phyloP scores from a whole-genome alignment of 1,140 invertebrate genomes.

The Macrosteles quadrilineatus region DNA sequence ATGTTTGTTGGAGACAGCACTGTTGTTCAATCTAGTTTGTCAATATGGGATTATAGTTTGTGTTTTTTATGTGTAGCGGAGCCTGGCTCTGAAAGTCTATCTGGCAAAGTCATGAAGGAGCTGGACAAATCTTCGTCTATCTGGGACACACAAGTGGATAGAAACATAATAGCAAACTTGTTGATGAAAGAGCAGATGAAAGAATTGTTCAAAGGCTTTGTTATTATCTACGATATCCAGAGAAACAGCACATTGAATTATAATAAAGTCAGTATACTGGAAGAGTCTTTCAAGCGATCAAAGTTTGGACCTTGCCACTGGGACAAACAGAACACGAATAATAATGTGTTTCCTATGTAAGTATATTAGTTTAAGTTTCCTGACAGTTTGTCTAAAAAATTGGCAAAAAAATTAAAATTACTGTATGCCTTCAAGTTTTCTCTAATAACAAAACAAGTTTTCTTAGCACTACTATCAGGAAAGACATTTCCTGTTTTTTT shows the following conservation, averaged over 20 bases:
- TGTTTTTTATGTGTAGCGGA: too few species aligned
- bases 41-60: too few species aligned
- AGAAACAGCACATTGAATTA: slow-evolving; percentile 2
- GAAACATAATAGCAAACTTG: not conserved
- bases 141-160: slow-evolving; percentile 4
- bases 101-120: not conserved
- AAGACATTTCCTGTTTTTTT: too few species aligned
- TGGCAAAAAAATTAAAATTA: too few species aligned
- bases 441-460: too few species aligned
- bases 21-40: too few species aligned
- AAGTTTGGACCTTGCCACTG: slow-evolving; percentile 16
- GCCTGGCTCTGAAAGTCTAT: too few species aligned
- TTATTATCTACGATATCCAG: not conserved
- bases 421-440: too few species aligned
- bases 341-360: slow-evolving; percentile 6
- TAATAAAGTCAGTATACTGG: slow-evolving; percentile 9
- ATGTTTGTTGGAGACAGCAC: too few species aligned
- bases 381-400: too few species aligned
- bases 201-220: not conserved
- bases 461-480: too few species aligned
- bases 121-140: not conserved
- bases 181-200: not conserved
- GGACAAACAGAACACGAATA: not conserved
- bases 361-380: too few species aligned
- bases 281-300: slow-evolving; percentile 3